These are phyloP conservation scores for Linepithema humile DNA, from an alignment of 1,140 invertebrate genomes.

Conservation along the genomic window DNA sequence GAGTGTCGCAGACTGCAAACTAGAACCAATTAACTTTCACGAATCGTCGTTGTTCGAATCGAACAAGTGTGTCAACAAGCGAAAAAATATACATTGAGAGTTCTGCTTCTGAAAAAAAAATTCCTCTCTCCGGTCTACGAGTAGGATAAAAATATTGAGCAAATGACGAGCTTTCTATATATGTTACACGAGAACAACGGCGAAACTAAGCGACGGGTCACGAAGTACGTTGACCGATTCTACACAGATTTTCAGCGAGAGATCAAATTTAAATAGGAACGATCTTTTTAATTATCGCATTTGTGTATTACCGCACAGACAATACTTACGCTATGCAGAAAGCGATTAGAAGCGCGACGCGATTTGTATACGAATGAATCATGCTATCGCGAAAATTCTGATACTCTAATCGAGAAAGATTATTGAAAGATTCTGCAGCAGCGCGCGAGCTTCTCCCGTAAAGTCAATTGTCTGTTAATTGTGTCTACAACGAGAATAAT, in stretches of 20 bases:
- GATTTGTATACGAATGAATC: background rate
- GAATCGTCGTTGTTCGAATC: constrained; percentile 22
- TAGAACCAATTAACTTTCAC: constrained; percentile 31
- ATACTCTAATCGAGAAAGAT: no score
- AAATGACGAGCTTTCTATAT: constrained; percentile 21
- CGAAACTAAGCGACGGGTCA: constrained; percentile 1
- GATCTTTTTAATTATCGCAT: constrained; percentile 16
- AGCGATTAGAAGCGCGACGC: background rate
- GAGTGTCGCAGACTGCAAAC: constrained; percentile 1
- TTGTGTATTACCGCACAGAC: background rate
- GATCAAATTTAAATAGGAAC: constrained; percentile 45
- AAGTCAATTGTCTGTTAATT: background rate
- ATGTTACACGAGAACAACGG: background rate
- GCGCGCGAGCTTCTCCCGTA: background rate
- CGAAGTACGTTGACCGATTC: background rate
- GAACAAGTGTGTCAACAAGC: background rate
- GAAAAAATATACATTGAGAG: background rate
- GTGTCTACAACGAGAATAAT: no score
- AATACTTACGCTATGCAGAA: background rate
- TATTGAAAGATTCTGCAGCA: background rate
- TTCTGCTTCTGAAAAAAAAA: background rate
- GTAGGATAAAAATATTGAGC: constrained; percentile 36
- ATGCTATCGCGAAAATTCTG: background rate
- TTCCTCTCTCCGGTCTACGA: background rate
- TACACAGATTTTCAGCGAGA: constrained; percentile 5